Evolutionary conservation across 2,888 invertebrate genomes (phyloP), one percentile per base, ranked within the genome.

Genomic region (Hirtodrosophila cameraria): DNA sequence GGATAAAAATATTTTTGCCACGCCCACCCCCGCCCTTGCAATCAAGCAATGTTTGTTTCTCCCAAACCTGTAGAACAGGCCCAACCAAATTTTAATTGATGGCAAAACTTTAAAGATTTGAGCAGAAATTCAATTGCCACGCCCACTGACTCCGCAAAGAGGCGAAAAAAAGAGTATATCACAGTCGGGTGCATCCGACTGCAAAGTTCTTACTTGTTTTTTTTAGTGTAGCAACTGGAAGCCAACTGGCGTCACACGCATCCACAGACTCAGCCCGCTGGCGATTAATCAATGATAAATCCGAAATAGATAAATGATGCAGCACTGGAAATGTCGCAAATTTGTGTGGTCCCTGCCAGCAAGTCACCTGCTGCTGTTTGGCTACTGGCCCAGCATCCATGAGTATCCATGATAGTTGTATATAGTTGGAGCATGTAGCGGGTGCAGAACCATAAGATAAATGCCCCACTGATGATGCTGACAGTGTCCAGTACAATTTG

Each of bases 251-350:
- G 71, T 74, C 74, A 64, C 41, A 74, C 75, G 63, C 75, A 71
- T 75, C 54, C 57, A 54, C 35, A 16, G 42, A 58, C 31, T 30
- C 73, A 46, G 42, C 64, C 74, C 68, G 71, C 61, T 73, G 69
- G 78, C 87, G 87, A 85, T 85, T 85, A 85, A 85, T 85, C 85
- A 85, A 87, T 87, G 85, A 85, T 85, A 85, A 85, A 85, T 85
- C 85, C 85, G 85, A 85, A 87, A 86, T 83, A 85, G 85, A 85
- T 87, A 85, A 85, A 85, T 83, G 82, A 86, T 75, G 61, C 75
- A 58, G 65, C 73, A 64, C 63, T 60, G 58, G 50, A 71, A 72
- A 75, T 72, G 75, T 86, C 86, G 80, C 83, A 62, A 69, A 66
- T 75, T 60, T 80, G 80, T 86, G 86, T 83, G 86, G 80, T 83